These are phyloP conservation scores for Phrynocephalus versicolor DNA, from an alignment of 2,113 vertebrate genomes.

Conservation along the genomic window DNA sequence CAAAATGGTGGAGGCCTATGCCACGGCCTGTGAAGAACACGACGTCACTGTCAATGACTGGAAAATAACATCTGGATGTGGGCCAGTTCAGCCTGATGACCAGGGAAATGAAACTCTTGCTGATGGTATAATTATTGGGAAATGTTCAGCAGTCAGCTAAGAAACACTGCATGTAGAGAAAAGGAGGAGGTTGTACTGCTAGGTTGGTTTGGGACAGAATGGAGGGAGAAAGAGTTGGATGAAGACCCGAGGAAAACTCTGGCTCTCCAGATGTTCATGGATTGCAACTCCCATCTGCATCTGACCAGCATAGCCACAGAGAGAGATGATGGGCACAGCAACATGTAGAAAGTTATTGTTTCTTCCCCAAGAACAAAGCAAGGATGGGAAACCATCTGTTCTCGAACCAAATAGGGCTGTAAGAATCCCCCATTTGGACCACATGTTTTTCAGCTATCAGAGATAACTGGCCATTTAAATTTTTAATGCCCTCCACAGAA, in stretches of 20 bases:
- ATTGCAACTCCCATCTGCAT: too few relatives aligned
- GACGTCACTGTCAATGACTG: constrained; percentile 68
- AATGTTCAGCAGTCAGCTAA: not conserved
- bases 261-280: not conserved
- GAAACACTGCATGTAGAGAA: not conserved
- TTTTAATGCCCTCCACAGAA: too few relatives aligned
- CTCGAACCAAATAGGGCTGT: too few relatives aligned
- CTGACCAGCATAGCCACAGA: too few relatives aligned
- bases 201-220: not conserved
- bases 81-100: not conserved
- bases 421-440: too few relatives aligned
- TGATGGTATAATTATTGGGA: not conserved
- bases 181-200: not conserved
- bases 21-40: constrained; percentile 56
- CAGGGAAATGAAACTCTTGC: not conserved
- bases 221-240: not conserved
- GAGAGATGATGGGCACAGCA: too few relatives aligned
- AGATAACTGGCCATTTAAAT: too few relatives aligned
- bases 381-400: too few relatives aligned
- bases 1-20: constrained; percentile 71
- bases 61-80: constrained; percentile 68
- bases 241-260: not conserved
- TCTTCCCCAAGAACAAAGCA: not conserved
- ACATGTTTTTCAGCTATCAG: too few relatives aligned
- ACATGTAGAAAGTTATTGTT: too few relatives aligned